A percentile compares a stretch with the other conserved stretches of the same genome.
Evolutionary conservation across 2,888 invertebrate species (phyloP).

Genomic region (Lasioglossum calceatum): DNA sequence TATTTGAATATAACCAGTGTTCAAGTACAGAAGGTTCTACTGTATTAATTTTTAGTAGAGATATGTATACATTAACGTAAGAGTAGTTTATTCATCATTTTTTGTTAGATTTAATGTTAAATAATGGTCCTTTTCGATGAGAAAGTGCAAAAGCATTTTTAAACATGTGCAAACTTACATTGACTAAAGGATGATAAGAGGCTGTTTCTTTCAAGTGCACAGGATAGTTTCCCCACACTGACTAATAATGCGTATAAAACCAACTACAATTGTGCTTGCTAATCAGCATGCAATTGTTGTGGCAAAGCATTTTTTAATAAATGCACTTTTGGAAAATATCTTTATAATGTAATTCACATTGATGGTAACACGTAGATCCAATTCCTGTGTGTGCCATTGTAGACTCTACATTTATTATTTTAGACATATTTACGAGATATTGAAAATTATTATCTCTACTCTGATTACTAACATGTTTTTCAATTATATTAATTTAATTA

Average conservation of each 20-base stretch:
- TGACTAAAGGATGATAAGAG: constrained; percentile 74
- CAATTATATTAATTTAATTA: not conserved
- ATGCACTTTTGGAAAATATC: constrained; percentile 13
- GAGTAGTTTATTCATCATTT: not conserved
- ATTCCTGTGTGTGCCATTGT: constrained; percentile 37
- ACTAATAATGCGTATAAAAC: constrained; percentile 59
- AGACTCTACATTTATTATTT: not conserved
- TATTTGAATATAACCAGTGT: not conserved
- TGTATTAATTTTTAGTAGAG: not conserved
- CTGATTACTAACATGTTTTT: not conserved
- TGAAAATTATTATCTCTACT: constrained; percentile 4
- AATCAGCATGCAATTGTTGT: constrained; percentile 64
- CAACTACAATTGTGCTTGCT: constrained; percentile 81
- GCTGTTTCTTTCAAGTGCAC: constrained; percentile 82
- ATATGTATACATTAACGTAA: not conserved
- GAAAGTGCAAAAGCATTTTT: constrained; percentile 48
- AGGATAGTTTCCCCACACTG: constrained; percentile 55
- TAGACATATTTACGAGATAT: not conserved
- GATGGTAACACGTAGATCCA: constrained; percentile 43
- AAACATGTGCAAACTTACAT: constrained; percentile 76
- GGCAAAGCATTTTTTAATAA: constrained; percentile 59
- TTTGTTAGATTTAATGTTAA: constrained; percentile 41
- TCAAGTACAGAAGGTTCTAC: not conserved
- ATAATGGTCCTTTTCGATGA: constrained; percentile 29
- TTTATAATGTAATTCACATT: constrained; percentile 12